Percentiles rank a stretch among this genome's conserved stretches.
Conservation (phyloP, 1,140 invertebrate species). For the Choristoneura fumiferana region DNA sequence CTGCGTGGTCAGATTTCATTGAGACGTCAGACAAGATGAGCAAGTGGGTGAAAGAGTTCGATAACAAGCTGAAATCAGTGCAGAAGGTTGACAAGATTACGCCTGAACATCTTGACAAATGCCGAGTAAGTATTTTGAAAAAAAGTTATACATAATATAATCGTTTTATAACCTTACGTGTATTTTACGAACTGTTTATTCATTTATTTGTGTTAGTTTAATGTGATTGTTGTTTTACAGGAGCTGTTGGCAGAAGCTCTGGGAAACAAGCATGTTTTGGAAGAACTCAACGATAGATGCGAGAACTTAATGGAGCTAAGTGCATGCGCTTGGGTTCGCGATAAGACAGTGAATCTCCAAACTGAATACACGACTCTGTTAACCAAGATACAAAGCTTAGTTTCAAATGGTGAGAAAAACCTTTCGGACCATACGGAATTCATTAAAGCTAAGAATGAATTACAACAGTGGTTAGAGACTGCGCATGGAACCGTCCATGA, state of each 20-base stretch:
- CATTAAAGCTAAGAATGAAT: conserved; percentile 88
- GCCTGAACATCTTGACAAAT: conserved; percentile 87
- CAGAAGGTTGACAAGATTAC: conserved; percentile 88
- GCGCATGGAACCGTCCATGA: conserved; percentile 89
- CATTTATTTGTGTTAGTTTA: neutral
- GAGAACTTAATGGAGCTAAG: conserved; percentile 92
- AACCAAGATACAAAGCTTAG: conserved; percentile 87
- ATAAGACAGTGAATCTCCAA: conserved; percentile 91
- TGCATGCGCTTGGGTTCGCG: conserved; percentile 89
- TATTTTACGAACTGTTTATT: no score
- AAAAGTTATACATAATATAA: no score
- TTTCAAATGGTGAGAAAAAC: conserved; percentile 92
- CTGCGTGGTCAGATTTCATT: conserved; percentile 92
- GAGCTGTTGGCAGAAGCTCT: conserved; percentile 87
- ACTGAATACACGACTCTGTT: conserved; percentile 87
- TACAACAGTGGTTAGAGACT: conserved; percentile 89
- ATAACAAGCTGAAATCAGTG: conserved; percentile 82
- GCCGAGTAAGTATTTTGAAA: conserved; percentile 80
- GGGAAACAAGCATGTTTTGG: conserved; percentile 86
- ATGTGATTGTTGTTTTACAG: conserved; percentile 47
- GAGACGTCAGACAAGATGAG: conserved; percentile 87
- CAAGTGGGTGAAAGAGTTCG: conserved; percentile 88
- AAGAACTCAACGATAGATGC: conserved; percentile 92
- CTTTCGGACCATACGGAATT: conserved; percentile 94
- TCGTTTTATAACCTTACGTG: no score